Base-by-base conservation (phyloP, 2,888 invertebrate species). In the Heterodera filipjevi region DNA sequence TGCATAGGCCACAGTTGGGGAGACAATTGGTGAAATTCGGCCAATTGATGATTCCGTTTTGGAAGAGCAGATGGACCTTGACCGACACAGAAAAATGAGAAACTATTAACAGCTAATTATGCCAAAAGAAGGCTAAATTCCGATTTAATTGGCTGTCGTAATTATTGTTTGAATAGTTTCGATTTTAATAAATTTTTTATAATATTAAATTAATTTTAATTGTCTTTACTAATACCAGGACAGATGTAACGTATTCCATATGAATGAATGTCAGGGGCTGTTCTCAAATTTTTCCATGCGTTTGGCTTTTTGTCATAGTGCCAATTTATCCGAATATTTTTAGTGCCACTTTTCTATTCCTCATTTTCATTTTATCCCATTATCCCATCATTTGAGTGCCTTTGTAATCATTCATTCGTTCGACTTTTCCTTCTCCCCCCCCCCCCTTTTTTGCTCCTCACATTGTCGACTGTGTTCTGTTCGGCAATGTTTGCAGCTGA, bases 21-120 rank as follows among this genome's bases (percentile, higher is more conserved):
- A 83, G 77, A 72, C 85, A 85, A 64, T 83, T 75, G 19, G 84
- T 84, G 77, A 85, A 84, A 79, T 85, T 85, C 16, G 85, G 85
- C 84, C 84, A 83, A 22, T 79, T 53, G 66, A 83, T 81, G 27
- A 83, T 84, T 30, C 72, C 74, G 66, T 82, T 39, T 33, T 33
- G 44, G 59, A 78, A 77, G 66, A 83, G 78, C 44, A 78, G 79
- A 68, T 80, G 81, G 5, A 85, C 81, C 75, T 75, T 30, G 8
- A 59, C 3, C 14, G 16, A 5, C 16, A 32, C 39, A 30, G 19
- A 74, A 16, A 49, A n/a, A 70, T 6, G 27, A 27, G 3, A 70
- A 19, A 8, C 44, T 44, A 44, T 44, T 44, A 12, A 10, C 12
- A 16, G 46, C 22, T 33, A 30, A 30, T 19, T 3, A 35, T 66